phyloP scores from a whole-genome alignment of 2,888 invertebrate genomes.

The Petrolisthes cinctipes region DNA sequence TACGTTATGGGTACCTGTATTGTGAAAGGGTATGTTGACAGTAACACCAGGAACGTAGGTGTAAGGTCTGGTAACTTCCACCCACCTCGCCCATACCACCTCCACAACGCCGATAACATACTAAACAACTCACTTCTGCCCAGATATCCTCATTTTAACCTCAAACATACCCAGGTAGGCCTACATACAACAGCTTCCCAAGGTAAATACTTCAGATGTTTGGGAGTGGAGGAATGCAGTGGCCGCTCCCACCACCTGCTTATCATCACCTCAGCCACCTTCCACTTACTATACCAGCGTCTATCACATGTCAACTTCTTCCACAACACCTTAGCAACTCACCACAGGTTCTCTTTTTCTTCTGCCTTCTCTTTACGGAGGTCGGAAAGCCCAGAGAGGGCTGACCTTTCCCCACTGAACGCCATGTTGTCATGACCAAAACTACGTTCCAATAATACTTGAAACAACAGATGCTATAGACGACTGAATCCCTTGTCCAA shows the following conservation, averaged over 20 bases:
- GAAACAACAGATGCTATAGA: conserved; percentile 52
- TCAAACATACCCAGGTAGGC: background rate
- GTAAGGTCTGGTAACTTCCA: background rate
- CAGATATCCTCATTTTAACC: background rate
- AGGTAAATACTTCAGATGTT: conserved; percentile 41
- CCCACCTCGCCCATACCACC: background rate
- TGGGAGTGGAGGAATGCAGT: conserved; percentile 43
- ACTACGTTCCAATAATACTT: conserved; percentile 50
- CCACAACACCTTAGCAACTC: conserved; percentile 26
- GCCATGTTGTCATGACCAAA: conserved; percentile 65
- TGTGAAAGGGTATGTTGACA: too few relatives aligned
- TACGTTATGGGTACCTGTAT: too few relatives aligned
- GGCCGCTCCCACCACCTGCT: conserved; percentile 26
- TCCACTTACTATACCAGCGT: background rate
- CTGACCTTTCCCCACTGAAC: conserved; percentile 63
- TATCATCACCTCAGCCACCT: background rate
- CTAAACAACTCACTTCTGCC: background rate
- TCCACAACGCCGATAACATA: background rate
- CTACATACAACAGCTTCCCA: background rate
- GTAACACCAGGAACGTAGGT: too few relatives aligned
- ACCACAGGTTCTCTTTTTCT: conserved; percentile 65
- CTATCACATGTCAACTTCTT: background rate
- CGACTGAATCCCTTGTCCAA: conserved; percentile 4
- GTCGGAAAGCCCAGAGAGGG: conserved; percentile 65
- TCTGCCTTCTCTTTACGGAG: conserved; percentile 63